Base-by-base conservation (phyloP, 2,797 vertebrate species). In the Manis crassicaudata region DNA sequence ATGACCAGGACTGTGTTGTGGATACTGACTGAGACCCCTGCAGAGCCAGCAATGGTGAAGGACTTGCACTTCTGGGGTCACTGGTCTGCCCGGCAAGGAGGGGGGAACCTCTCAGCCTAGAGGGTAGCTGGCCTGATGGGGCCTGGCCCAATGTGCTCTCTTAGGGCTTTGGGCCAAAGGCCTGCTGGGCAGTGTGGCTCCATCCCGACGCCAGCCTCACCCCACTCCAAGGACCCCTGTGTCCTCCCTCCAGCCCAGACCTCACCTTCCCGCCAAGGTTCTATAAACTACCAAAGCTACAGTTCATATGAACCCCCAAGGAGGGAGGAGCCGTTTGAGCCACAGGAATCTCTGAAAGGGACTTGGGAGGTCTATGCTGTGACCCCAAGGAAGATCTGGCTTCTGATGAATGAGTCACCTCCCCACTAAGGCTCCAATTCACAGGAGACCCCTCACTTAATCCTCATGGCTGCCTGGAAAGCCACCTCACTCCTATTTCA, bases 1-100 rank as follows among this genome's bases (percentile, higher is more conserved):
- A 21, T 12, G 4, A n/a, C 25, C 0, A 3, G 56, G 37, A 10
- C 17, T 0, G 29, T 0, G 8, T 37, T 14, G 17, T 4, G 67
- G 10, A 93, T 0, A 0, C 76, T 4, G 0, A 93, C 68, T 56
- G 25, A 1, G 14, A 96, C 63, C 32, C 96, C 60, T 0, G 54
- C 65, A 4, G 96, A 95, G 43, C 92, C 25, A 0, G 12, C 46
- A n/a, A 97, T 4, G 12, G 90, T 88, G 72, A 96, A 97, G 37
- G 37, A 88, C n/a, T 52, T 6, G 0, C 93, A 96, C 0, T 50
- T 46, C 29, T 5, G 9, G 0, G 96, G 97, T 93, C 92, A 5
- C 96, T 97, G 95, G 58, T 13, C 40, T 12, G 62, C 27, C 46
- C 43, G 0, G 17, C 1, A 2, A 14, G 20, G 54, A 54, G 65